Conservation (phyloP, 2,113 vertebrate genomes). For the Pedetes capensis region DNA sequence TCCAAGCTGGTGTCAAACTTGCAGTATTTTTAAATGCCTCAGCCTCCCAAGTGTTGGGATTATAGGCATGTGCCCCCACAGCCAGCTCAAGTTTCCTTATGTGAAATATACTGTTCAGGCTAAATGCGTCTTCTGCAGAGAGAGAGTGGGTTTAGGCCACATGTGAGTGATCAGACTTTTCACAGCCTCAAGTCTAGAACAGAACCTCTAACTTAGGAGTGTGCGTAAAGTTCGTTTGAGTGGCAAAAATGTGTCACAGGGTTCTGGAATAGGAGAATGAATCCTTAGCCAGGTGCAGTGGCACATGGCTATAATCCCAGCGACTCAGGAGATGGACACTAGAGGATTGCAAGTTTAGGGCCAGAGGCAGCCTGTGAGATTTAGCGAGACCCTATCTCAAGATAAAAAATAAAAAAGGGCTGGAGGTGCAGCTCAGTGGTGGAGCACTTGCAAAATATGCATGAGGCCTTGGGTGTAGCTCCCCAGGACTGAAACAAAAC, state of each 20-base stretch:
- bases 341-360: too few species aligned
- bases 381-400: too few species aligned
- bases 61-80: background rate
- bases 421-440: too few species aligned
- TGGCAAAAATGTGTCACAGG: background rate
- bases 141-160: background rate
- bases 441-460: too few species aligned
- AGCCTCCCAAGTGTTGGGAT: background rate
- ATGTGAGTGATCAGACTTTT: background rate
- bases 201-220: background rate
- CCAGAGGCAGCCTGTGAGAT: too few species aligned
- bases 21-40: background rate
- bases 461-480: too few species aligned
- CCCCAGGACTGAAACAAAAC: too few species aligned
- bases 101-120: background rate
- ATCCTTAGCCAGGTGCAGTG: too few species aligned
- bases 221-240: slow-evolving; percentile 2
- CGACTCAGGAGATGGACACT: too few species aligned
- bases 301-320: too few species aligned
- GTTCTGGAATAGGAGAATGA: background rate
- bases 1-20: background rate
- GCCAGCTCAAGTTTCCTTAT: background rate
- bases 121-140: background rate
- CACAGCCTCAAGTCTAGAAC: background rate
- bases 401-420: too few species aligned